These are phyloP conservation scores for Byasa hedistus DNA, from an alignment of 2,888 invertebrate species.

Conservation along the genomic window DNA sequence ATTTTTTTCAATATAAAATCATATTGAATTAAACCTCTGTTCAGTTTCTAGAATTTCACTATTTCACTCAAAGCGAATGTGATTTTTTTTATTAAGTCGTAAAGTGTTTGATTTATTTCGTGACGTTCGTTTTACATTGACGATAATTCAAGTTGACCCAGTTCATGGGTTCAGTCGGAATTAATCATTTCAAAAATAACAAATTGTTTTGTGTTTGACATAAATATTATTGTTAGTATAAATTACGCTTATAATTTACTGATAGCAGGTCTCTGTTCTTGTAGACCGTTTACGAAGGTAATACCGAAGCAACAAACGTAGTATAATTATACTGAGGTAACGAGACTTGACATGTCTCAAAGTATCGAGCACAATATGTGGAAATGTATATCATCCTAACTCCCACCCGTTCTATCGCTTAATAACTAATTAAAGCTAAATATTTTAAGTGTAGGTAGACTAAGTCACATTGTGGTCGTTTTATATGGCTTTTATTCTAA, in stretches of 20 bases:
- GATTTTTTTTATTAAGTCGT: slow-evolving; percentile 1
- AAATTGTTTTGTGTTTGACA: not conserved
- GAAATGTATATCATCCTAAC: too few species aligned
- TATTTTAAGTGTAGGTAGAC: too few species aligned
- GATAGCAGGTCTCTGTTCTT: too few species aligned
- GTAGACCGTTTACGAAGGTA: too few species aligned
- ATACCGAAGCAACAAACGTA: too few species aligned
- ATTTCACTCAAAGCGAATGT: not conserved
- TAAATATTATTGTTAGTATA: not conserved
- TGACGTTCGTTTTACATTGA: slow-evolving; percentile 4
- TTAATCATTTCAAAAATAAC: slow-evolving; percentile 2
- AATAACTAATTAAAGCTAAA: too few species aligned
- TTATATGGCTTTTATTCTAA: too few species aligned
- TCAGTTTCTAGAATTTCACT: not conserved
- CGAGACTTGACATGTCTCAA: too few species aligned
- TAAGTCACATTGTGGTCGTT: too few species aligned
- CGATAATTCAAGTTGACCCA: slow-evolving; percentile 4
- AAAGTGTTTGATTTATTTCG: slow-evolving; percentile 14
- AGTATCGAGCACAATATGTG: too few species aligned
- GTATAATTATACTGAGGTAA: too few species aligned
- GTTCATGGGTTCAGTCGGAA: not conserved
- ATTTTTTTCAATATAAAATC: not conserved
- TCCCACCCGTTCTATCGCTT: too few species aligned
- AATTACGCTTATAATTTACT: not conserved
- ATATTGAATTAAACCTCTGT: not conserved